phyloP scores from a whole-genome alignment of 2,113 vertebrate species.

The Microcebus griseorufus region DNA sequence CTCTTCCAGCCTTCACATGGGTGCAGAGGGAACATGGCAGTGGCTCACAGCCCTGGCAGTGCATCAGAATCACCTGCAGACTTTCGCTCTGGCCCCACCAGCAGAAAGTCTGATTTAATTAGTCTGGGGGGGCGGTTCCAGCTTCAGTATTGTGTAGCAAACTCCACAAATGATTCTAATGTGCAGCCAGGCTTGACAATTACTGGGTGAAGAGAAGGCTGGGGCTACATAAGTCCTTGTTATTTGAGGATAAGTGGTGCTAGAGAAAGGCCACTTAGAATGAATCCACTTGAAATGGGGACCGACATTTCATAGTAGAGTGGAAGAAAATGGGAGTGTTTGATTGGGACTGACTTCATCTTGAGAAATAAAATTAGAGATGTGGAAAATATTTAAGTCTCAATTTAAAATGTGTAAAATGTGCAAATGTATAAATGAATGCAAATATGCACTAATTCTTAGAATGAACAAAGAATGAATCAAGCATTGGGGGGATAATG shows the following conservation, averaged over 20 bases:
- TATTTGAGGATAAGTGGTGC: slow-evolving; percentile 59
- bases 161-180: slow-evolving; percentile 13
- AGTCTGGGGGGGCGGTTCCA: not conserved
- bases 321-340: not conserved
- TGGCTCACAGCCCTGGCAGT: not conserved
- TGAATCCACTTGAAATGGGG: slow-evolving; percentile 45
- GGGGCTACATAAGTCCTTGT: slow-evolving; percentile 44
- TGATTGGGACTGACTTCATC: slow-evolving; percentile 34
- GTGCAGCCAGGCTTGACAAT: not conserved
- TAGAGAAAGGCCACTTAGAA: slow-evolving; percentile 61
- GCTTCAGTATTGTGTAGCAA: slow-evolving; percentile 18
- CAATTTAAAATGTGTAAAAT: slow-evolving; percentile 47
- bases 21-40: not conserved
- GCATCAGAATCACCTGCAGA: not conserved
- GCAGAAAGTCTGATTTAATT: slow-evolving; percentile 28
- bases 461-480: slow-evolving; percentile 46
- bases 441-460: slow-evolving; percentile 46
- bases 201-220: slow-evolving; percentile 26
- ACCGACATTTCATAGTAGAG: slow-evolving; percentile 38
- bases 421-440: slow-evolving; percentile 55
- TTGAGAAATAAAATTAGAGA: slow-evolving; percentile 44
- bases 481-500: not conserved
- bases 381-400: slow-evolving; percentile 51
- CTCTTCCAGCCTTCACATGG: not conserved
- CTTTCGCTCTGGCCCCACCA: not conserved